Conservation (phyloP, 1,140 invertebrate genomes). For the Drosophila quadrilineata region DNA sequence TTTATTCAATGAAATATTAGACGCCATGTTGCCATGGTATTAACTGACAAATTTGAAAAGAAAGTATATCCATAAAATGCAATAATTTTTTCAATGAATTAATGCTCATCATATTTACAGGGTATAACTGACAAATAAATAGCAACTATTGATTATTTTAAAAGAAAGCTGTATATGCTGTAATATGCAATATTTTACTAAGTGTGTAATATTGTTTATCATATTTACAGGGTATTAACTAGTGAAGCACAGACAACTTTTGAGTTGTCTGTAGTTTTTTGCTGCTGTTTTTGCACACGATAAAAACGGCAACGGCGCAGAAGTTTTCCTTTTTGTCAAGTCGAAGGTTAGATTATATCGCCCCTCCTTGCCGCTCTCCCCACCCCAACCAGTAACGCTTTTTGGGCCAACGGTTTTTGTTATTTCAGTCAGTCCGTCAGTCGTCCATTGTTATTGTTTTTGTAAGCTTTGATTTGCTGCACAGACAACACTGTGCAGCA, state of each 20-base stretch:
- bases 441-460: slow-evolving; percentile 63
- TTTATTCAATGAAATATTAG: too few relatives aligned
- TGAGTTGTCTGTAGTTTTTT: background rate
- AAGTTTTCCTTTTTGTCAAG: slow-evolving; percentile 63
- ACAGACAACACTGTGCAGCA: slow-evolving; percentile 20
- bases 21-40: background rate
- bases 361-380: too few relatives aligned
- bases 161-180: too few relatives aligned
- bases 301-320: slow-evolving; percentile 52
- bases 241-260: background rate
- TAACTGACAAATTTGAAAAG: background rate
- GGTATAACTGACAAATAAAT: too few relatives aligned
- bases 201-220: too few relatives aligned
- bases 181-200: too few relatives aligned
- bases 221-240: background rate
- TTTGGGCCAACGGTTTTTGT: slow-evolving; percentile 4
- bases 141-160: too few relatives aligned
- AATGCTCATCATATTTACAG: too few relatives aligned
- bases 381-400: too few relatives aligned
- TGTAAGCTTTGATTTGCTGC: slow-evolving; percentile 59
- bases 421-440: background rate
- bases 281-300: slow-evolving; percentile 45
- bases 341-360: slow-evolving; percentile 75
- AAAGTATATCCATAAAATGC: too few relatives aligned
- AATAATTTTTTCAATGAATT: background rate